Base-by-base conservation (phyloP, 1,140 invertebrate genomes). In the Lordiphosa mommai region DNA sequence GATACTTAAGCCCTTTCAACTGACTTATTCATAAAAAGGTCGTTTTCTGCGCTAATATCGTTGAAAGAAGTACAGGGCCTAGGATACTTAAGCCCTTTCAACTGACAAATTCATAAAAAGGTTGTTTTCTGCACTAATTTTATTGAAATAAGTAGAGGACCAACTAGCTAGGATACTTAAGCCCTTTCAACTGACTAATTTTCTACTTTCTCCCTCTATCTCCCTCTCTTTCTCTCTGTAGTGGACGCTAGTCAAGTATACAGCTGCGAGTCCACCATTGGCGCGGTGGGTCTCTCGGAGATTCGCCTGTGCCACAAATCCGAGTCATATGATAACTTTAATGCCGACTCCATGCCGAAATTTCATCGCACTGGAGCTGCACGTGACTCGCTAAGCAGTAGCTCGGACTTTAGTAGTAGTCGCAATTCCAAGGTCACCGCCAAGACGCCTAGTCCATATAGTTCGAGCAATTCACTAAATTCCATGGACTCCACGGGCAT, bases 171-270 rank as follows among this genome's bases (percentile, higher is more conserved):
- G n/a, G n/a, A n/a, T n/a, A n/a, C n/a, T n/a, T n/a, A n/a, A n/a
- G 14, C 10, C 0, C 13, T n/a, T 12, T n/a, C 4, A 14, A 5
- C 2, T 13, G 9, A 33, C 6, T 40, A 44, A 36, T 37, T 9
- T 10, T 3, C 17, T 29, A 6, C 0, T 49, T 36, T 29, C 29
- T 34, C 5, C 33, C 1, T 29, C 12, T 27, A 29, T 40, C 17
- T 29, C 12, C 32, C 12, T 30, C n/a, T 9, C 17, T 33, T 1
- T 17, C 14, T 41, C 20, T 20, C 13, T 43, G 2, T 43, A 88
- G 88, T 79, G 61, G 88, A 89, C 50, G 58, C 73, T 73, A 88
- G 87, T 85, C 88, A 89, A 65, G 79, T 89, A 47, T 89, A 88
- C 64, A 85, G 72, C 52, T 88, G 74, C 55, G 88, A 89, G 37